These are phyloP conservation scores for Drosophila eugracilis DNA, from an alignment of 1,140 invertebrate species.

Conservation along the genomic window DNA sequence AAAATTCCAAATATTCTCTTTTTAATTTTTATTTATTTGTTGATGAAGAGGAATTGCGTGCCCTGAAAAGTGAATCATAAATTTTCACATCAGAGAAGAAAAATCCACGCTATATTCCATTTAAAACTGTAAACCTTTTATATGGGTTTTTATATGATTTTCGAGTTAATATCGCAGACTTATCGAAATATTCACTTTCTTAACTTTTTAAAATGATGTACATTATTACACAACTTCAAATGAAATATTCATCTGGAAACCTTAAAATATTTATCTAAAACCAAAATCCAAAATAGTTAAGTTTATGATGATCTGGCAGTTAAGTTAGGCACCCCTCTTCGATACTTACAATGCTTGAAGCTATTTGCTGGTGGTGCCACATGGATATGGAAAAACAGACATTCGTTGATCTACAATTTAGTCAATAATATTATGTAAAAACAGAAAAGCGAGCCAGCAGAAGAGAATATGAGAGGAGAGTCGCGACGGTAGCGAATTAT, in stretches of 20 bases:
- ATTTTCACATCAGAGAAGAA: background rate
- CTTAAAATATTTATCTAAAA: background rate
- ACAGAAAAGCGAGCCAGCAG: slow-evolving; percentile 8
- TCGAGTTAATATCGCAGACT: background rate
- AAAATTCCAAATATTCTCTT: background rate
- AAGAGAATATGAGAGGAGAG: background rate
- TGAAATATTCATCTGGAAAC: background rate
- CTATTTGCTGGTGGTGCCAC: slow-evolving; percentile 16
- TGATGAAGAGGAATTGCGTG: background rate
- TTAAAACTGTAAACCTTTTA: background rate
- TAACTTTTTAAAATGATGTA: background rate
- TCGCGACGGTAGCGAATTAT: slow-evolving; percentile 22
- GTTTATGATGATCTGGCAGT: background rate
- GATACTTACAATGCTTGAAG: slow-evolving; percentile 7
- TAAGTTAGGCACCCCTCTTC: background rate
- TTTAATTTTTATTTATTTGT: background rate
- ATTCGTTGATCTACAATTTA: slow-evolving; percentile 82
- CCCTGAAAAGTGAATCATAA: background rate
- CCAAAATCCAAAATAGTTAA: background rate
- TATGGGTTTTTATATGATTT: background rate
- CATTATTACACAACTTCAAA: background rate
- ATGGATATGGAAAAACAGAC: slow-evolving; percentile 62
- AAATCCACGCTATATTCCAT: background rate
- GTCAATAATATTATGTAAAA: slow-evolving; percentile 75
- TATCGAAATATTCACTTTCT: slow-evolving; percentile 11